Evolutionary conservation across 2,888 invertebrate genomes (phyloP).

Genomic region (Xanthia togata): DNA sequence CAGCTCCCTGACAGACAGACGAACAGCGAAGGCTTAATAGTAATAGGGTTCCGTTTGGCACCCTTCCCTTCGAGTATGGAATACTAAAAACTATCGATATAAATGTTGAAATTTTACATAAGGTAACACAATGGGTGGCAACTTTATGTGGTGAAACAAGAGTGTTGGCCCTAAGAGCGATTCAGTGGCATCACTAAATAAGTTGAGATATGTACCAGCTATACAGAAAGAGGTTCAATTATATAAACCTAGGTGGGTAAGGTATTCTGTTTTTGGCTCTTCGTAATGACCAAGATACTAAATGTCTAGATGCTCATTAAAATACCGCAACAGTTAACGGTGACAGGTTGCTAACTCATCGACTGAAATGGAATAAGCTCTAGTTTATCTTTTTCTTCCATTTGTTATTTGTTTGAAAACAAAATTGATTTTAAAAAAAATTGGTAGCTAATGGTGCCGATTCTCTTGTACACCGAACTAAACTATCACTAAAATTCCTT

Average conservation of each 20-base stretch:
- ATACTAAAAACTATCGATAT: too few relatives aligned
- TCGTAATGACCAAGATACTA: not conserved
- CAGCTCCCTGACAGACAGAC: too few relatives aligned
- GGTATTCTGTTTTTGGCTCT: not conserved
- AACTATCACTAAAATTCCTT: too few relatives aligned
- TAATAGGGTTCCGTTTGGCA: too few relatives aligned
- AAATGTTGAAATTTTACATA: not conserved
- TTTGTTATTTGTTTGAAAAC: constrained; percentile 1
- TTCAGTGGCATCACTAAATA: not conserved
- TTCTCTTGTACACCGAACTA: too few relatives aligned
- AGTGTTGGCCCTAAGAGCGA: too few relatives aligned
- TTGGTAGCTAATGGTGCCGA: too few relatives aligned
- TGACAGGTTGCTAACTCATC: constrained; percentile 25
- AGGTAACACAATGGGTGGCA: too few relatives aligned
- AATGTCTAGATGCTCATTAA: constrained; percentile 31
- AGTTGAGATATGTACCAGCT: not conserved
- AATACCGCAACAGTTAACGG: constrained; percentile 8
- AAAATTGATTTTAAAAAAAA: too few relatives aligned
- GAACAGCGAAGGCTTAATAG: too few relatives aligned
- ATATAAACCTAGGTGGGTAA: not conserved
- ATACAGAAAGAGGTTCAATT: not conserved
- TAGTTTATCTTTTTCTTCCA: constrained; percentile 9
- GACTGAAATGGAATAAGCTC: constrained; percentile 13
- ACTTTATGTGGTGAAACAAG: not conserved
- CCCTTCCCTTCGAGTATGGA: too few relatives aligned